Conservation (phyloP, 92 coral and sea anemone genomes). For the Phenganax subtilis region DNA sequence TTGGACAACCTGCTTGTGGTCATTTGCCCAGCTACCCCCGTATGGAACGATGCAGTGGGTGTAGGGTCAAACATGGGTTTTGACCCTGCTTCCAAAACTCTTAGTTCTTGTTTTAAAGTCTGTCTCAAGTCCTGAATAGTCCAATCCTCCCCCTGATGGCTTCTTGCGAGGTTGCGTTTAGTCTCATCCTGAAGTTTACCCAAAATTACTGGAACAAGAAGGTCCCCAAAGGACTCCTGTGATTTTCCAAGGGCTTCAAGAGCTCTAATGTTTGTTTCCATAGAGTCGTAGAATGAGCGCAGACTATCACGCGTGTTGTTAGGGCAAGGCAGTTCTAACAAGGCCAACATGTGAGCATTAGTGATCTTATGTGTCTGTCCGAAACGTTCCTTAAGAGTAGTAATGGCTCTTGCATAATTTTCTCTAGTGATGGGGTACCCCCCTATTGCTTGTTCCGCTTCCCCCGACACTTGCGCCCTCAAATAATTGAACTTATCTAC, state of each 20-base stretch:
- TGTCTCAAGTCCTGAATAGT: constrained; percentile 44
- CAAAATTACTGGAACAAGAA: constrained; percentile 37
- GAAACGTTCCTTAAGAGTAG: constrained; percentile 31
- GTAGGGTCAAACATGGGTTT: background rate
- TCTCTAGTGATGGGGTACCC: constrained; percentile 2
- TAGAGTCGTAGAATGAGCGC: constrained; percentile 23
- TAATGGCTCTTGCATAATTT: background rate
- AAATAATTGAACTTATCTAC: constrained; percentile 2
- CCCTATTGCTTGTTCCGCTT: constrained; percentile 11
- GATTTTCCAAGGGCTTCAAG: constrained; percentile 44
- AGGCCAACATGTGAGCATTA: constrained; percentile 46
- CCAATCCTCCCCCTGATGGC: constrained; percentile 45
- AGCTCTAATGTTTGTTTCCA: constrained; percentile 43
- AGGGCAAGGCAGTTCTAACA: constrained; percentile 18
- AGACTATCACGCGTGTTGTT: background rate
- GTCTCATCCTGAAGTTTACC: constrained; percentile 47
- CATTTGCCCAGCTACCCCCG: constrained; percentile 4
- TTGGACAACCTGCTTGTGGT: no score
- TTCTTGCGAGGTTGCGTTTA: constrained; percentile 42
- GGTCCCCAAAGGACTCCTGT: constrained; percentile 42
- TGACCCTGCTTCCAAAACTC: constrained; percentile 41
- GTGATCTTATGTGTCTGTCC: constrained; percentile 25
- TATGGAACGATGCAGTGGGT: constrained; percentile 41
- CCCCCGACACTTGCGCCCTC: background rate
- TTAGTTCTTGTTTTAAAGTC: constrained; percentile 46